Conservation (phyloP, 2,797 vertebrate species). For the Alfaro cultratus region DNA sequence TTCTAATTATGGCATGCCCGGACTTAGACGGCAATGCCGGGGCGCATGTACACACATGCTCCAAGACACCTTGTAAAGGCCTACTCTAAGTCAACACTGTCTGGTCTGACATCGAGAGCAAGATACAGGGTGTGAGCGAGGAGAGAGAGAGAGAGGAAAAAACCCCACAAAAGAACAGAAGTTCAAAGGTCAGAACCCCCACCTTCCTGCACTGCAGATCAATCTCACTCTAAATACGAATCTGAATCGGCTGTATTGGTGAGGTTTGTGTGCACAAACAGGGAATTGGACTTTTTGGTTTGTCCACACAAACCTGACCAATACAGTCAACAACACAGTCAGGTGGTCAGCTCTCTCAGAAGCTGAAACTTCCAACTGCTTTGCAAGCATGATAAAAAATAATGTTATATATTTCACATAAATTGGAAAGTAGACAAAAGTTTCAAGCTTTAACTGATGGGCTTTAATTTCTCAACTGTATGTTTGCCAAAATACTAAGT, state of each 20-base stretch:
- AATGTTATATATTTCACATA: background rate
- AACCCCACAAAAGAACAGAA: conserved; percentile 44
- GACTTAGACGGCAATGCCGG: conserved; percentile 80
- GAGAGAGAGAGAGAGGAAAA: conserved; percentile 4
- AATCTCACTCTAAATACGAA: conserved; percentile 39
- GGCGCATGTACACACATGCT: conserved; percentile 80
- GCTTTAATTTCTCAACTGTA: background rate
- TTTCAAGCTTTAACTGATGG: background rate
- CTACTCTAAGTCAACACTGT: conserved; percentile 75
- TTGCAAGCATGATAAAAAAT: background rate
- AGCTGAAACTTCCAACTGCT: background rate
- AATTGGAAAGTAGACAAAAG: background rate
- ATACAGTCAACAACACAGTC: background rate
- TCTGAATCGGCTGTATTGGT: background rate
- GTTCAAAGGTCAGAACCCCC: conserved; percentile 64
- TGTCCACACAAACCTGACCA: background rate
- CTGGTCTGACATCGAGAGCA: conserved; percentile 60
- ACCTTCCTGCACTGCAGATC: conserved; percentile 24
- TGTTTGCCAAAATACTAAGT: background rate
- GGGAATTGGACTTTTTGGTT: background rate
- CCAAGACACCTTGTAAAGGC: conserved; percentile 76
- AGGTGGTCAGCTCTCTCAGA: background rate
- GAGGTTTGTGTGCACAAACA: background rate
- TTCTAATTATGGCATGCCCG: conserved; percentile 84
- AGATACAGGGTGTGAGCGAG: background rate